Evolutionary conservation across 2,888 invertebrate species (phyloP).

Genomic region (Cataglyphis cursor): DNA sequence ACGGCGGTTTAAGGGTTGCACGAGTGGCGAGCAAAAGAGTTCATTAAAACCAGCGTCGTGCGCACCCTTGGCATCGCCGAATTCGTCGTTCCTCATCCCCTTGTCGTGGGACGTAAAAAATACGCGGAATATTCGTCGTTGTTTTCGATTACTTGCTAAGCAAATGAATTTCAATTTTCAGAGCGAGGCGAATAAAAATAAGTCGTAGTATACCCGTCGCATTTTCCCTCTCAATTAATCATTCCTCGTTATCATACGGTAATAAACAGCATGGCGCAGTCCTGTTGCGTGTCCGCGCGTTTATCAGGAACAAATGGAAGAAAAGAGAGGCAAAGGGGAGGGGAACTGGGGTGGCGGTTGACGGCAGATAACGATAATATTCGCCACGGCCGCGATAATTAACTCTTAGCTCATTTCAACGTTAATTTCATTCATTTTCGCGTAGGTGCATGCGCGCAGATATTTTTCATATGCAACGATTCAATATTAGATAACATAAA

Average conservation of each 20-base stretch:
- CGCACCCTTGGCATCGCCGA: conserved; percentile 75
- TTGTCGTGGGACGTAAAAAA: conserved; percentile 64
- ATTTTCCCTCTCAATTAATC: conserved; percentile 32
- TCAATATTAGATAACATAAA: background rate
- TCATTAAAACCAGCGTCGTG: conserved; percentile 85
- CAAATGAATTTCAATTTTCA: conserved; percentile 13
- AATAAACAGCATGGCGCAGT: conserved; percentile 71
- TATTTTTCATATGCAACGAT: background rate
- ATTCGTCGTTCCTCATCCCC: conserved; percentile 32
- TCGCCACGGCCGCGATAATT: conserved; percentile 70
- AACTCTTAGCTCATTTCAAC: conserved; percentile 68
- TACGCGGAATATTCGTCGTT: conserved; percentile 71
- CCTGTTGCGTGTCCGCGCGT: conserved; percentile 71
- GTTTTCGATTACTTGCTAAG: conserved; percentile 49
- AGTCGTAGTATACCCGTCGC: conserved; percentile 6
- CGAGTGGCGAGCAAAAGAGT: conserved; percentile 84
- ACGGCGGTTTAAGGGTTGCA: conserved; percentile 83
- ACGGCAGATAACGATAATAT: conserved; percentile 72
- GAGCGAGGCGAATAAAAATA: conserved; percentile 18
- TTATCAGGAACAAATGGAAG: conserved; percentile 64
- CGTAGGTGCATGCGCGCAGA: background rate
- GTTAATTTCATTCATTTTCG: conserved; percentile 50
- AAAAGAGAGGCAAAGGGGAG: conserved; percentile 18
- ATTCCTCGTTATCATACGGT: conserved; percentile 69
- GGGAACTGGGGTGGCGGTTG: conserved; percentile 43